Base-by-base conservation (phyloP, 2,113 vertebrate genomes). In the Takifugu bimaculatus region DNA sequence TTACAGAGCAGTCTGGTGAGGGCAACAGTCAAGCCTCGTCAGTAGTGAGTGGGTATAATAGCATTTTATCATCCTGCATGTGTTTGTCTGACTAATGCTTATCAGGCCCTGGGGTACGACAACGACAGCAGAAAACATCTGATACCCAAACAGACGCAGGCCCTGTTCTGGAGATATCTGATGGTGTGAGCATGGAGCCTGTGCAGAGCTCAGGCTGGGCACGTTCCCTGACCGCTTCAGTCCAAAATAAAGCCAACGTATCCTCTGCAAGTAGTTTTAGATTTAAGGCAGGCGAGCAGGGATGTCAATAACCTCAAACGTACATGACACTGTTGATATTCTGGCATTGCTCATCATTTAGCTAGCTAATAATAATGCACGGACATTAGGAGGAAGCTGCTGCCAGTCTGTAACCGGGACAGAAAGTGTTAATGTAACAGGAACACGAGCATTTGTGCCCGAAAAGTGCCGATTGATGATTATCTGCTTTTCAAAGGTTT, bases 61-160 rank as follows among this genome's bases (percentile, higher is more conserved):
- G 74, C 74, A 71, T 74, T 80, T 77, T 76, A 78, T 88, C 85
- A 83, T 81, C 81, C 85, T 79, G 82, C 80, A 69, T 58, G 57
- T 76, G 75, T 88, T 89, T 89, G 80, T 85, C 84, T 88, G 85
- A 77, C 77, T 65, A 42, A 63, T 65, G 75, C 83, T 91, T 89
- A 91, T 91, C 87, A 82, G 84, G 68, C 70, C 67, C 67, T n/a
- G 62, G 71, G 70, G 80, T 83, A 84, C 63, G 65, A 82, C 75
- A 83, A 83, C 65, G 50, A 81, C 81, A 85, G 83, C 79, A 70
- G 77, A 85, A 81, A 81, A 84, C 70, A 84, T 65, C 65, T 70
- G 74, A 65, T 55, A 75, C 77, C 72, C 68, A 80, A 62, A 82
- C 49, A 78, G n/a, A 66, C 13, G 15, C 61, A 48, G 28, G 35